Evolutionary conservation across 2,113 vertebrate species (phyloP).

Genomic region (Rhodinocichla rosea): DNA sequence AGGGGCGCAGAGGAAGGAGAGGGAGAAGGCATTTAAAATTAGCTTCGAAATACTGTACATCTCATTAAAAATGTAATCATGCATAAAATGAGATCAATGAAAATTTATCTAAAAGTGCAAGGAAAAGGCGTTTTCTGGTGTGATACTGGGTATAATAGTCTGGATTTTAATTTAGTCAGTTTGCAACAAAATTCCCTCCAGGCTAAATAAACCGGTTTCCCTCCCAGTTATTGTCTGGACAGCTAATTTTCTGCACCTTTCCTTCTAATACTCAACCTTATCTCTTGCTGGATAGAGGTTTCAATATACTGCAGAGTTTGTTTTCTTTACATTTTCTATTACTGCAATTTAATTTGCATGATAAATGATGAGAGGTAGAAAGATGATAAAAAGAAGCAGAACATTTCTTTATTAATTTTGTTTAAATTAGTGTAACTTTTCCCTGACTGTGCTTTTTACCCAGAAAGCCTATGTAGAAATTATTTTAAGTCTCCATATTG

Average conservation of each 20-base stretch:
- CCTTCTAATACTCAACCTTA: slow-evolving; percentile 83
- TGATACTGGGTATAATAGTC: slow-evolving; percentile 91
- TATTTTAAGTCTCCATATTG: neutral
- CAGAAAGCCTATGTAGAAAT: neutral
- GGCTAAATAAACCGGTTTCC: slow-evolving; percentile 83
- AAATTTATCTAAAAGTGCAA: slow-evolving; percentile 90
- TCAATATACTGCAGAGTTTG: slow-evolving; percentile 79
- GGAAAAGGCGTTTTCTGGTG: slow-evolving; percentile 84
- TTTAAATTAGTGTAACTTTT: slow-evolving; percentile 74
- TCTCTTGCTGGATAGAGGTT: slow-evolving; percentile 76
- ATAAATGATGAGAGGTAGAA: slow-evolving; percentile 79
- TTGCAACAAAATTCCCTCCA: slow-evolving; percentile 87
- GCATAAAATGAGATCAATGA: slow-evolving; percentile 94
- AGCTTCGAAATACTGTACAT: slow-evolving; percentile 86
- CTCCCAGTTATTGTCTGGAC: slow-evolving; percentile 83
- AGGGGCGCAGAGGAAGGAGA: slow-evolving; percentile 45
- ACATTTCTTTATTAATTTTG: slow-evolving; percentile 82
- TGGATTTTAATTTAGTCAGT: slow-evolving; percentile 91
- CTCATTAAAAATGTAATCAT: slow-evolving; percentile 98
- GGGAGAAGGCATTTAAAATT: slow-evolving; percentile 83
- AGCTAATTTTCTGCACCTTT: slow-evolving; percentile 83
- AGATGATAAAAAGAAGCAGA: slow-evolving; percentile 70
- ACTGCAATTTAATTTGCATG: slow-evolving; percentile 84
- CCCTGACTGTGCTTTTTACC: slow-evolving; percentile 26
- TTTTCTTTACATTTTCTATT: slow-evolving; percentile 83